phyloP scores from a whole-genome alignment of 1,140 invertebrate species.

The Centruroides sculpturatus region DNA sequence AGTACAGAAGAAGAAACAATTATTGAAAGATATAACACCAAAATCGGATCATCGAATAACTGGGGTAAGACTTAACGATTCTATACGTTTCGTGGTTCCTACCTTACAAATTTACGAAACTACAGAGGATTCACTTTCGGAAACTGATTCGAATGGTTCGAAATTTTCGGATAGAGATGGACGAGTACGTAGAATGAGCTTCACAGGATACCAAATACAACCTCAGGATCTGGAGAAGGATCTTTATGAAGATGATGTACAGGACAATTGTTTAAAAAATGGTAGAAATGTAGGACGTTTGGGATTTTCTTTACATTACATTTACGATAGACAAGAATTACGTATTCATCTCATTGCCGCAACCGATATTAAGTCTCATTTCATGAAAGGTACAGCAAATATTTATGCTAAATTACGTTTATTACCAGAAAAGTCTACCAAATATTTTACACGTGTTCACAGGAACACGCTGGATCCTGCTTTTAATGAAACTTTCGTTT shows the following conservation, averaged over 20 bases:
- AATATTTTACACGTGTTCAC: conserved; percentile 19
- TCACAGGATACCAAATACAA: conserved; percentile 5
- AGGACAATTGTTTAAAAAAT: neutral
- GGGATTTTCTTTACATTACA: conserved; percentile 15
- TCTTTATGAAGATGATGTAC: conserved; percentile 3
- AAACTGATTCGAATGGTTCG: conserved; percentile 12
- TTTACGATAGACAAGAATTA: conserved; percentile 7
- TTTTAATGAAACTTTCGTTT: conserved; percentile 25
- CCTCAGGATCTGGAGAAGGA: conserved; percentile 12
- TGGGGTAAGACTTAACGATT: conserved; percentile 13
- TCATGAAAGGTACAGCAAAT: conserved; percentile 12
- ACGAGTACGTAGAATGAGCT: neutral
- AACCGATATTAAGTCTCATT: conserved; percentile 11
- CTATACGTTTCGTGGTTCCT: conserved; percentile 18
- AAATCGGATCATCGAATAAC: conserved; percentile 4
- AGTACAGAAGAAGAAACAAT: conserved; percentile 1
- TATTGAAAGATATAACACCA: conserved; percentile 6
- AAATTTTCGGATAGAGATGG: neutral
- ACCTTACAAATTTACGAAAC: conserved; percentile 10
- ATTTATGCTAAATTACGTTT: conserved; percentile 16
- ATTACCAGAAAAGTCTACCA: conserved; percentile 16
- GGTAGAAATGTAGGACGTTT: conserved; percentile 9
- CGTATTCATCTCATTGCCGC: conserved; percentile 15
- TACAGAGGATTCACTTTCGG: conserved; percentile 13
- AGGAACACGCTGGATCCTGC: conserved; percentile 23